Conservation (phyloP, 2,888 invertebrate genomes). For the Pristionchus exspectatus region DNA sequence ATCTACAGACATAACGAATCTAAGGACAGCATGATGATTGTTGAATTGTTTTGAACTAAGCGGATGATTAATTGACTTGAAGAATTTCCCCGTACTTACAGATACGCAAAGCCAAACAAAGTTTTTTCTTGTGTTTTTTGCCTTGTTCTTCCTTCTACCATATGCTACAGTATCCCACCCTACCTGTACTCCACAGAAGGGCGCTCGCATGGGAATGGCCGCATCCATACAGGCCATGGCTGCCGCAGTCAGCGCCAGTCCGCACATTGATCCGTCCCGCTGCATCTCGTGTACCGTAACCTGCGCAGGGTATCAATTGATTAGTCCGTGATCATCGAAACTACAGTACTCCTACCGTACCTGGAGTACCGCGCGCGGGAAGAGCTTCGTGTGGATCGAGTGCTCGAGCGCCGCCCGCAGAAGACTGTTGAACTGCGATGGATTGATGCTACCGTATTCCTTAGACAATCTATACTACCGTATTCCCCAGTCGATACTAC, state of each 20-base stretch:
- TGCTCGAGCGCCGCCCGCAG: conserved; percentile 60
- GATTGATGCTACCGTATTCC: neutral
- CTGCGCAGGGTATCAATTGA: conserved; percentile 32
- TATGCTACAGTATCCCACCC: neutral
- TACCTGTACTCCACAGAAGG: conserved; percentile 65
- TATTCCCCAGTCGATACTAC: too few species aligned
- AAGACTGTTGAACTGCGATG: conserved; percentile 62
- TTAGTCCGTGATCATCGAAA: neutral
- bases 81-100: too few species aligned
- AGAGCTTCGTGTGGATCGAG: conserved; percentile 63
- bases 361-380: conserved; percentile 63
- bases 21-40: too few species aligned
- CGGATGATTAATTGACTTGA: too few species aligned
- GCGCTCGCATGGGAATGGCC: conserved; percentile 56
- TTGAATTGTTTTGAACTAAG: too few species aligned
- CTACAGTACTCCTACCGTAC: conserved; percentile 38
- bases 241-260: conserved; percentile 64
- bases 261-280: conserved; percentile 64
- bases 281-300: conserved; percentile 67
- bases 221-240: conserved; percentile 49
- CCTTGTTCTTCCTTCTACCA: neutral
- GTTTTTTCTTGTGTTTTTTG: too few species aligned
- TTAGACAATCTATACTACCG: too few species aligned
- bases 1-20: too few species aligned
- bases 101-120: too few species aligned